Conservation (phyloP, 2,888 invertebrate species). For the Stratiomys singularior region DNA sequence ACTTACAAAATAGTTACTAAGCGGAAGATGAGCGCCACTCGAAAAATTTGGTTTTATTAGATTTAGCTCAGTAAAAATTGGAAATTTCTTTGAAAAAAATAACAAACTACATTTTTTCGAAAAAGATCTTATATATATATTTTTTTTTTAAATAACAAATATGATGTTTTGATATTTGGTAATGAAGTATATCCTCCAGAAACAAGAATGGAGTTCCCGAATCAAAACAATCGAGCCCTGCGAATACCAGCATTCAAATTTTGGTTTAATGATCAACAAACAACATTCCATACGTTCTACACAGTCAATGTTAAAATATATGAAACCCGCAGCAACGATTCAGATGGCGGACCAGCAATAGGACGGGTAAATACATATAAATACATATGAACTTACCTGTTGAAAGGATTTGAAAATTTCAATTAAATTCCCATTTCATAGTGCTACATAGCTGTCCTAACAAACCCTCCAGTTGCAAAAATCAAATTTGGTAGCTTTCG, state of each 20-base stretch:
- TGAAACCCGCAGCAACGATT: neutral
- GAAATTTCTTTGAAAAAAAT: too few relatives aligned
- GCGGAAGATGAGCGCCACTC: too few relatives aligned
- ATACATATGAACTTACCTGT: too few relatives aligned
- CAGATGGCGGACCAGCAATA: neutral
- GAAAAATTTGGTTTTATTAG: too few relatives aligned
- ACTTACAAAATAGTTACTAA: too few relatives aligned
- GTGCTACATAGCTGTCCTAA: slow-evolving; percentile 46
- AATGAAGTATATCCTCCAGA: slow-evolving; percentile 1
- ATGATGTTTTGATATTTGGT: too few relatives aligned
- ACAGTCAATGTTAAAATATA: slow-evolving; percentile 17
- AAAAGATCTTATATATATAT: too few relatives aligned
- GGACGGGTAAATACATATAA: slow-evolving; percentile 35
- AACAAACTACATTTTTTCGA: too few relatives aligned
- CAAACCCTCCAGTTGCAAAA: slow-evolving; percentile 25
- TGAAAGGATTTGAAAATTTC: too few relatives aligned
- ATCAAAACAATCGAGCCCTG: neutral
- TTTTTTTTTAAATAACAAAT: too few relatives aligned
- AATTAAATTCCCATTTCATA: neutral
- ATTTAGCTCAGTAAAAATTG: too few relatives aligned
- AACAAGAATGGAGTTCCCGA: neutral
- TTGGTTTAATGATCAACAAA: slow-evolving; percentile 33
- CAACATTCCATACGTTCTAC: slow-evolving; percentile 21
- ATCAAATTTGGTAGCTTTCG: slow-evolving; percentile 44
- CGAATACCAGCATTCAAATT: slow-evolving; percentile 27